Evolutionary conservation across 2,797 vertebrate genomes (phyloP).

Genomic region (Anabacerthia variegaticeps): DNA sequence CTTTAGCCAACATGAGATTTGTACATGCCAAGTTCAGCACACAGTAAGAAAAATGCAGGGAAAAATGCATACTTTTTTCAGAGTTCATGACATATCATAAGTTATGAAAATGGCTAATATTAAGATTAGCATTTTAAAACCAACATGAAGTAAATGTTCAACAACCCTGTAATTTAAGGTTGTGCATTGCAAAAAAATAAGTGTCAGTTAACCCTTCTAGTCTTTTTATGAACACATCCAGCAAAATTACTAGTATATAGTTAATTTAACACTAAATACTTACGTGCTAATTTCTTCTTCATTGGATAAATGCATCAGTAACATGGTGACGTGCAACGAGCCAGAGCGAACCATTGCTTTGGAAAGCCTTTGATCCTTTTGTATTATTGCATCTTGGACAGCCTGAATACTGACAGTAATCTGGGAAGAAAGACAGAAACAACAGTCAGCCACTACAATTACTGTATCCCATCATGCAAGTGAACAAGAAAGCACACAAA

Average conservation of each 20-base stretch:
- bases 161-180: background rate
- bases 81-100: background rate
- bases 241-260: background rate
- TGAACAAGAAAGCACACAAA: constrained; percentile 4
- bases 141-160: background rate
- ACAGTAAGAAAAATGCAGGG: background rate
- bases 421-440: constrained; percentile 73
- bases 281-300: constrained; percentile 88
- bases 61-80: background rate
- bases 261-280: constrained; percentile 68
- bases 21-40: background rate
- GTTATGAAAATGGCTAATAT: background rate
- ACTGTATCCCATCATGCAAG: constrained; percentile 3
- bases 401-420: constrained; percentile 80
- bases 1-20: background rate
- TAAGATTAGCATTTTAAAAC: background rate
- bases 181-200: background rate
- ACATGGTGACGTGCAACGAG: constrained; percentile 91
- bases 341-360: constrained; percentile 84
- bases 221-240: background rate
- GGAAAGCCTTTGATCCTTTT: constrained; percentile 85
- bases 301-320: constrained; percentile 88
- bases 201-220: background rate
- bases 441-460: constrained; percentile 15
- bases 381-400: constrained; percentile 84